These are phyloP conservation scores for Pseudochromis fuscus DNA, from an alignment of 2,797 vertebrate species.

Conservation along the genomic window DNA sequence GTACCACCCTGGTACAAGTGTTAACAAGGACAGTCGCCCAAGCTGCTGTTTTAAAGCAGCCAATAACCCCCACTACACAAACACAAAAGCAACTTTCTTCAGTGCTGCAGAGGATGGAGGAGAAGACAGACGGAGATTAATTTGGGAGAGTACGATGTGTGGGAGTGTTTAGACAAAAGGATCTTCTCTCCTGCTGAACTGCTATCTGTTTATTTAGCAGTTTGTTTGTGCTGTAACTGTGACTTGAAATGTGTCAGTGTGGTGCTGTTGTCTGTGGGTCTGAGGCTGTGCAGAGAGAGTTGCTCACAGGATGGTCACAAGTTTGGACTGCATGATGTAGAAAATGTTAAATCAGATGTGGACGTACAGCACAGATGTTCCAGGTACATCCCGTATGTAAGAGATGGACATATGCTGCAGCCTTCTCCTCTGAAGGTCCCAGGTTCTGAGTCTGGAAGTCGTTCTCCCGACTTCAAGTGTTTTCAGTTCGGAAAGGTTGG, in stretches of 20 bases:
- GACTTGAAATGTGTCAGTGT: neutral
- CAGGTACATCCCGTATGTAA: too few species aligned
- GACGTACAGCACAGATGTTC: too few species aligned
- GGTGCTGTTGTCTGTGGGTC: neutral
- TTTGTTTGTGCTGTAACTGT: neutral
- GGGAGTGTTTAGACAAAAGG: conserved; percentile 9
- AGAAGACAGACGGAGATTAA: neutral
- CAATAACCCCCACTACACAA: neutral
- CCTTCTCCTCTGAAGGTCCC: too few species aligned
- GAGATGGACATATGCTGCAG: too few species aligned
- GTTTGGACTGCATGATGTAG: too few species aligned
- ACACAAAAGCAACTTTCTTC: conserved; percentile 22
- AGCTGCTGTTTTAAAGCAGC: neutral
- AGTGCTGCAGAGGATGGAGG: neutral
- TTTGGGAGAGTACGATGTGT: conserved; percentile 13
- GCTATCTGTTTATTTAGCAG: conserved; percentile 9
- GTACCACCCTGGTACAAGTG: neutral
- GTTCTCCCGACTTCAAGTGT: too few species aligned
- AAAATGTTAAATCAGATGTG: too few species aligned
- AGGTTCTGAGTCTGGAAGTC: too few species aligned
- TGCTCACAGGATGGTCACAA: too few species aligned
- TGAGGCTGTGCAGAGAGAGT: neutral
- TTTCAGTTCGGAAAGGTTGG: too few species aligned
- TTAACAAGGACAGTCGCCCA: neutral
- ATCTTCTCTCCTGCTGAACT: conserved; percentile 9